phyloP scores from a whole-genome alignment of 2,888 invertebrate species.

The Drosophila kuntzei region DNA sequence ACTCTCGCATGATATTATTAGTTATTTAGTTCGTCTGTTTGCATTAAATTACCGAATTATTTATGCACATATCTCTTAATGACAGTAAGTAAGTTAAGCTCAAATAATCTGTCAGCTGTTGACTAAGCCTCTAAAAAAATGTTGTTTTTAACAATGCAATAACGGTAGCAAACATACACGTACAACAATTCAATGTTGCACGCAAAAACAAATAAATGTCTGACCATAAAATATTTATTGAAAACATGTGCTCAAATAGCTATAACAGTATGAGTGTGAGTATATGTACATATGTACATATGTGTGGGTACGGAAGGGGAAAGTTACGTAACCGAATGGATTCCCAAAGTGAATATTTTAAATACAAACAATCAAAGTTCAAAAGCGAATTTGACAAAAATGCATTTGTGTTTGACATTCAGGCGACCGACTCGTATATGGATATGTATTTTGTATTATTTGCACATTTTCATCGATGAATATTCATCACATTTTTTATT shows the following conservation, averaged over 20 bases:
- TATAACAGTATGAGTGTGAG: slow-evolving; percentile 2
- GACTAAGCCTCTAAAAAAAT: background rate
- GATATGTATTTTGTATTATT: slow-evolving; percentile 17
- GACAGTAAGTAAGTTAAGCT: slow-evolving; percentile 62
- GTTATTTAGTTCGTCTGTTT: slow-evolving; percentile 10
- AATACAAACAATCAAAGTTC: slow-evolving; percentile 44
- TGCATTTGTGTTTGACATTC: slow-evolving; percentile 28
- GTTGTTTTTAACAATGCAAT: slow-evolving; percentile 5
- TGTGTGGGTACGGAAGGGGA: background rate
- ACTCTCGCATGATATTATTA: slow-evolving; percentile 11
- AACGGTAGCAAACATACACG: slow-evolving; percentile 2
- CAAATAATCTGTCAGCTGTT: slow-evolving; percentile 36
- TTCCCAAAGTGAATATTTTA: slow-evolving; percentile 47
- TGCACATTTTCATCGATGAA: slow-evolving; percentile 15
- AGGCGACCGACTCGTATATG: slow-evolving; percentile 3
- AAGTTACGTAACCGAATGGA: slow-evolving; percentile 21
- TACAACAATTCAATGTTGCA: slow-evolving; percentile 19
- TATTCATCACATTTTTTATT: slow-evolving; percentile 23
- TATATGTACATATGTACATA: too few species aligned
- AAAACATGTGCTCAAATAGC: slow-evolving; percentile 52
- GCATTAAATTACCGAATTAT: slow-evolving; percentile 49
- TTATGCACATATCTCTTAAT: slow-evolving; percentile 57
- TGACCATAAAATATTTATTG: slow-evolving; percentile 66
- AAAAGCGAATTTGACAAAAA: slow-evolving; percentile 44
- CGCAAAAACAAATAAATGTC: slow-evolving; percentile 41